Percentiles rank a stretch among this genome's conserved stretches.
Conservation (phyloP, 2,113 vertebrate genomes). For the Cyprinodon tularosa region DNA sequence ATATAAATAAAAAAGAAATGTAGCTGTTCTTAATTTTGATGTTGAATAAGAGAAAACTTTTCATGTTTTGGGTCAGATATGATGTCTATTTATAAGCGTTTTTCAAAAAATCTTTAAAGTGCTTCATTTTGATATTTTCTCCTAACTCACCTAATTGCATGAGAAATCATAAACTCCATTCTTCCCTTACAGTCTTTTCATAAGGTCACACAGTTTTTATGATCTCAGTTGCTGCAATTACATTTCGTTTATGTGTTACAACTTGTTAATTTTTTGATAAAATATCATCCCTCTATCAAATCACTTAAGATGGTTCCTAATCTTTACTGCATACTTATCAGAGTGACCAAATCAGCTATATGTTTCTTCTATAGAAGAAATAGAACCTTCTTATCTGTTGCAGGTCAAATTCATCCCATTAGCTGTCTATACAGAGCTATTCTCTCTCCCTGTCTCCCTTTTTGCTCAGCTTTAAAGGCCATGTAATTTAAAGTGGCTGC, state of each 20-base stretch:
- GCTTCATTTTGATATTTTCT: neutral
- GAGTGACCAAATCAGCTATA: constrained; percentile 22
- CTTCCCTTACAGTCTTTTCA: neutral
- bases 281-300: neutral
- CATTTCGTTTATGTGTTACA: neutral
- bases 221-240: neutral
- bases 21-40: neutral
- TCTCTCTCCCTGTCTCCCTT: constrained; percentile 36
- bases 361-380: constrained; percentile 40
- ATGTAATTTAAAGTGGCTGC: constrained; percentile 75
- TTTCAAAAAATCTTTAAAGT: neutral
- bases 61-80: neutral
- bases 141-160: neutral
- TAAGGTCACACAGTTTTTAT: neutral
- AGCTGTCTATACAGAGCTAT: constrained; percentile 65
- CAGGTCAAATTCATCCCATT: constrained; percentile 63
- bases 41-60: neutral
- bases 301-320: neutral
- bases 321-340: constrained; percentile 23
- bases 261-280: constrained; percentile 1
- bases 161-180: neutral
- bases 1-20: neutral
- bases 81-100: neutral
- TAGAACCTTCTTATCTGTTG: constrained; percentile 56
- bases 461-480: constrained; percentile 64